Evolutionary conservation across 2,888 invertebrate genomes (phyloP).

Genomic region (Psococerastis gibbosa): DNA sequence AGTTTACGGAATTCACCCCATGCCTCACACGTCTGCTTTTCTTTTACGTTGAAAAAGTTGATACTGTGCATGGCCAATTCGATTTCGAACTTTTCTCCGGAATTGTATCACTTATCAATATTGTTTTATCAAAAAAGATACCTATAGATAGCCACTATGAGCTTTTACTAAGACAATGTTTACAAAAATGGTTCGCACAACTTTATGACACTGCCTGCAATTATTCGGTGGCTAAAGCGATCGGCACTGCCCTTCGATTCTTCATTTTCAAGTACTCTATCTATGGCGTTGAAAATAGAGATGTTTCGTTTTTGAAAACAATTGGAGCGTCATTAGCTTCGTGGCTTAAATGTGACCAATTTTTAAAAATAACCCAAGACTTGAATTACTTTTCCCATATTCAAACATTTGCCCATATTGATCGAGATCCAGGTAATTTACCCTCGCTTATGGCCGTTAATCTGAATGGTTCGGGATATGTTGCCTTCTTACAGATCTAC

Average conservation of each 20-base stretch:
- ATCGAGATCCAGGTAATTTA: conserved; percentile 16
- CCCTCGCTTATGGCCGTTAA: conserved; percentile 16
- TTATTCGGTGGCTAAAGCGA: background rate
- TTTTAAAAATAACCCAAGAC: background rate
- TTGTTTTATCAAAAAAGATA: background rate
- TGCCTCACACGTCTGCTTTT: background rate
- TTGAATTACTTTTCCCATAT: background rate
- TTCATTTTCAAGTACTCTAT: background rate
- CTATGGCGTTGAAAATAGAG: background rate
- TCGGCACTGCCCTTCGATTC: background rate
- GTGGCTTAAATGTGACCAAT: background rate
- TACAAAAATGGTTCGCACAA: conserved; percentile 7
- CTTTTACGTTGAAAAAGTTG: conserved; percentile 6
- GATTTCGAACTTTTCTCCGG: conserved; percentile 6
- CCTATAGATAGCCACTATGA: background rate
- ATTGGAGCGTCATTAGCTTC: background rate
- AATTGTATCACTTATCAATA: background rate
- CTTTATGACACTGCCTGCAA: background rate
- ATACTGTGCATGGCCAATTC: background rate
- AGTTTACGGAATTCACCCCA: background rate
- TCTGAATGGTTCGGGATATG: background rate
- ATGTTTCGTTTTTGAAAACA: conserved; percentile 1
- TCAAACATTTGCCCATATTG: conserved; percentile 8
- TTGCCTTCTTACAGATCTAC: background rate
- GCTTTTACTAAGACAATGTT: background rate